Evolutionary conservation across 2,797 vertebrate genomes (phyloP).

Genomic region (Phataginus tricuspis): DNA sequence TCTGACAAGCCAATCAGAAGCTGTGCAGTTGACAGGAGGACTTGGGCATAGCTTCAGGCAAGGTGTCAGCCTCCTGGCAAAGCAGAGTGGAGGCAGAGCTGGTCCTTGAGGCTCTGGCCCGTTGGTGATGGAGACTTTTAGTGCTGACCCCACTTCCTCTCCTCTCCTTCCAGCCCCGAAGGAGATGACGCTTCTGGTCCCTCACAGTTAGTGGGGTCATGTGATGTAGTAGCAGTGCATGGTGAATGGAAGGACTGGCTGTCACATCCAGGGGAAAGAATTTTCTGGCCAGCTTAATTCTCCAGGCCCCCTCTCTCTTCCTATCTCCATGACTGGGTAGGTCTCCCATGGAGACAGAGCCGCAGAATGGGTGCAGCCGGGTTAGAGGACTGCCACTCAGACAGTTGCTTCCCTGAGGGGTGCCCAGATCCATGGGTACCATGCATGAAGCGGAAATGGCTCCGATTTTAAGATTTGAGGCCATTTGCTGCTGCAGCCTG

Average conservation of each 20-base stretch:
- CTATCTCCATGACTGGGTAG: rapidly evolving
- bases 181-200: background rate
- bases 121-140: background rate
- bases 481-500: background rate
- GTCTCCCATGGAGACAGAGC: background rate
- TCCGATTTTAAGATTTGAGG: background rate
- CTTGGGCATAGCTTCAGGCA: too few relatives aligned
- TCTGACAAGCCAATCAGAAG: background rate
- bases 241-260: background rate
- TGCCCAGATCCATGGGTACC: too few relatives aligned
- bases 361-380: too few relatives aligned
- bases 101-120: background rate
- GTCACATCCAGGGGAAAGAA: background rate
- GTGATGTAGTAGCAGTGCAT: background rate
- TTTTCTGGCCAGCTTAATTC: background rate
- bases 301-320: background rate
- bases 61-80: background rate
- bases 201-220: background rate
- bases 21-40: background rate
- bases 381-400: background rate
- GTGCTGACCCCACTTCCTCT: background rate
- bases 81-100: background rate
- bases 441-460: background rate
- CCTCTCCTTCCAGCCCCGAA: background rate
- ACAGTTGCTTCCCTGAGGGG: background rate